Conservation (phyloP, 1,140 invertebrate species). For the Anoplolepis gracilipes region DNA sequence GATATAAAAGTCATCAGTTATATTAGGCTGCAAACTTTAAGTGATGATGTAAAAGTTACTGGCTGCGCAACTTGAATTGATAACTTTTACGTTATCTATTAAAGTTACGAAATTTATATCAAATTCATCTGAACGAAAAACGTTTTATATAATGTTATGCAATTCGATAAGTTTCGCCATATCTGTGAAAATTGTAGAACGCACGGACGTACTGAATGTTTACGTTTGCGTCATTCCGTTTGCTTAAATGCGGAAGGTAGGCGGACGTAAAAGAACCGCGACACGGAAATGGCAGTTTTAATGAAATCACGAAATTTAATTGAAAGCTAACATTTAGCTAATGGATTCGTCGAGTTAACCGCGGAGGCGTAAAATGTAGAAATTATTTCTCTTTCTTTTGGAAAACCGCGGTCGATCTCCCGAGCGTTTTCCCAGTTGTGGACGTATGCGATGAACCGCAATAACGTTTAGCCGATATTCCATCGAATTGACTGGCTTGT, state of each 20-base stretch:
- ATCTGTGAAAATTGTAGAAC: conserved; percentile 4
- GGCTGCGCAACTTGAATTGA: conserved; percentile 34
- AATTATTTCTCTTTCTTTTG: conserved; percentile 53
- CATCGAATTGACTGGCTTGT: conserved; percentile 55
- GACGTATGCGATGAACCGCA: conserved; percentile 67
- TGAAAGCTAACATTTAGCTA: conserved; percentile 59
- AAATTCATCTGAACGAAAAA: conserved; percentile 6
- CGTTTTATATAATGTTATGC: neutral
- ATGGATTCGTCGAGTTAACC: conserved; percentile 56
- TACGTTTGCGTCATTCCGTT: neutral
- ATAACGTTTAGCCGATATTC: conserved; percentile 72
- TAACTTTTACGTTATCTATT: conserved; percentile 36
- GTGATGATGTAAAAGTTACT: conserved; percentile 37
- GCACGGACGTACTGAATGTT: neutral
- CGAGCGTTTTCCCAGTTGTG: conserved; percentile 57
- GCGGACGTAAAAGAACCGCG: neutral
- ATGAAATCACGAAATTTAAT: conserved; percentile 56
- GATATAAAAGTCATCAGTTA: conserved; percentile 24
- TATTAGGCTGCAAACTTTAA: conserved; percentile 31
- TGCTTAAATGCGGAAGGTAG: neutral
- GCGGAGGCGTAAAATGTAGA: conserved; percentile 48
- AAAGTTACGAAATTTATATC: conserved; percentile 10
- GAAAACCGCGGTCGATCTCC: conserved; percentile 19
- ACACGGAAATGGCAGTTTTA: conserved; percentile 24
- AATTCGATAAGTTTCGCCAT: neutral